These are phyloP conservation scores for Porphyrio hochstetteri DNA, from an alignment of 2,113 vertebrate species.

Conservation along the genomic window DNA sequence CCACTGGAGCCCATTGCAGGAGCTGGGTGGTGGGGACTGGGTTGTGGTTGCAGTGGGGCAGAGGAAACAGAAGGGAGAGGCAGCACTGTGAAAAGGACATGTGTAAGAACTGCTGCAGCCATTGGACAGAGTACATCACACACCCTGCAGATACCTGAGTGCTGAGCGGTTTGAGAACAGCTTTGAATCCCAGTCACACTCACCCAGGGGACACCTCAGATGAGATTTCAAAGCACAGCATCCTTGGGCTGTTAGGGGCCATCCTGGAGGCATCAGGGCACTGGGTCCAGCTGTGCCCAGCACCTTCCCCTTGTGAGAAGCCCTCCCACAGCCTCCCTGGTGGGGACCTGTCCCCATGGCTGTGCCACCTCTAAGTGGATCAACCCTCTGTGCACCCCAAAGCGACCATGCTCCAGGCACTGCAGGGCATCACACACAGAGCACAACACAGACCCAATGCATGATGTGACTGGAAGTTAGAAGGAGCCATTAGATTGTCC, in stretches of 20 bases:
- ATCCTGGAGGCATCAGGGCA: background rate
- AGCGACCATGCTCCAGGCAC: background rate
- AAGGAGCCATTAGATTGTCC: background rate
- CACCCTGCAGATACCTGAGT: fast-evolving
- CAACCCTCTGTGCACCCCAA: background rate
- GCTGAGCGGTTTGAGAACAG: background rate
- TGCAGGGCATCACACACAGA: background rate
- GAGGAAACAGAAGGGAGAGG: background rate
- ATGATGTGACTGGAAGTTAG: background rate
- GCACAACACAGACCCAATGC: fast-evolving
- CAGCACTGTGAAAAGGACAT: background rate
- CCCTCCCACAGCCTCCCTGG: background rate
- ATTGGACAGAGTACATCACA: fast-evolving
- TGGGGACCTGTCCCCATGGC: background rate
- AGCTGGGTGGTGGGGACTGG: background rate
- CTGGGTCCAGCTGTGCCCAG: fast-evolving
- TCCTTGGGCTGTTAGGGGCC: fast-evolving
- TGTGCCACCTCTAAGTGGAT: background rate
- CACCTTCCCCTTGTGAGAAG: fast-evolving
- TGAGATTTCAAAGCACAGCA: background rate
- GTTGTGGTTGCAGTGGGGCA: background rate
- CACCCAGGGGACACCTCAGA: background rate
- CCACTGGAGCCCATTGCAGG: background rate
- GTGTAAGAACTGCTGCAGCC: fast-evolving
- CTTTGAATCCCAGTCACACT: background rate